These are phyloP conservation scores for Xiphydria camelus DNA, from an alignment of 2,888 invertebrate species.

Conservation along the genomic window DNA sequence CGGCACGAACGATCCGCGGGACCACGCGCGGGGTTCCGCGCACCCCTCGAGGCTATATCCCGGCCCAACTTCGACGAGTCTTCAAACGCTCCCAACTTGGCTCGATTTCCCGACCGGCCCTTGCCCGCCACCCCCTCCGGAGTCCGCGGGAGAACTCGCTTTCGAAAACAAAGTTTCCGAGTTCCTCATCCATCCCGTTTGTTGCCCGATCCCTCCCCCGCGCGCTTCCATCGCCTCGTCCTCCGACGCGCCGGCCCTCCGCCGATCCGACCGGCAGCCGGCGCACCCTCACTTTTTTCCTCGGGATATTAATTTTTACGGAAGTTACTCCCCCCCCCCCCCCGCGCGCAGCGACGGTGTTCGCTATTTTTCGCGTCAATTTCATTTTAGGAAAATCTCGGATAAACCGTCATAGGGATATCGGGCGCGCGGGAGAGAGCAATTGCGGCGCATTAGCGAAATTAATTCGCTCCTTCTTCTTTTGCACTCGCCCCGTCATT, in stretches of 20 bases:
- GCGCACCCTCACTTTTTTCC: constrained; percentile 22
- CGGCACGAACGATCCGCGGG: constrained; percentile 15
- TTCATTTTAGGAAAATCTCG: constrained; percentile 30
- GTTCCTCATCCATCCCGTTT: constrained; percentile 17
- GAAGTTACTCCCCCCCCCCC: constrained; percentile 35
- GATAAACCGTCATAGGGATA: constrained; percentile 21
- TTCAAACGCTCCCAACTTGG: constrained; percentile 15
- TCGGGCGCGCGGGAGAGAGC: no score
- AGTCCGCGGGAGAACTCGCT: constrained; percentile 20
- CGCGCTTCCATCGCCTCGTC: constrained; percentile 25
- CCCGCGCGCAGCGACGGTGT: no score
- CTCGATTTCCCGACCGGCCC: constrained; percentile 18
- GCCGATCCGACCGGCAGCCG: constrained; percentile 34
- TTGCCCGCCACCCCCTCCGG: constrained; percentile 13
- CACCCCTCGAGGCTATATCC: constrained; percentile 19
- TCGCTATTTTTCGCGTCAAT: constrained; percentile 24
- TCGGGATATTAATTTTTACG: constrained; percentile 54
- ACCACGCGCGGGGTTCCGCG: constrained; percentile 15
- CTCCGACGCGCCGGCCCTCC: constrained; percentile 29
- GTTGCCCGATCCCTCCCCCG: background rate
- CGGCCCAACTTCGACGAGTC: constrained; percentile 22
- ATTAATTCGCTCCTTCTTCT: constrained; percentile 25
- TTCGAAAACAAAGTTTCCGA: constrained; percentile 38
- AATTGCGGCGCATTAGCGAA: constrained; percentile 30
- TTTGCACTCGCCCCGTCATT: no score